Evolutionary conservation across 2,888 invertebrate species (phyloP).

Genomic region (Lysandra bellargus): DNA sequence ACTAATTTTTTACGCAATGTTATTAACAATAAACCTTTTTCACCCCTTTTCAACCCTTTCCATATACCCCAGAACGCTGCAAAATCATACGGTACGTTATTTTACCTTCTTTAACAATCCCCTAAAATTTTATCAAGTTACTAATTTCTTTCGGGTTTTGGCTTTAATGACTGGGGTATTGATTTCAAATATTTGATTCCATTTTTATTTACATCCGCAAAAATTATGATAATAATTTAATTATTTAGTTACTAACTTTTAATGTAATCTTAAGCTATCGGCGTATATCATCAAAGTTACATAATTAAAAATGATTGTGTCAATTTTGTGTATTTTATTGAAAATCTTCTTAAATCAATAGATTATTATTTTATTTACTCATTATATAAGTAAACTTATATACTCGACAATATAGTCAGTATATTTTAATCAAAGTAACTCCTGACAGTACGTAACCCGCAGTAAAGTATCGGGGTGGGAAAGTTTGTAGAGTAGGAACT

Average conservation of each 20-base stretch:
- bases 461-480: conserved; percentile 19
- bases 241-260: background rate
- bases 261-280: background rate
- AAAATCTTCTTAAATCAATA: too few relatives aligned
- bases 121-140: too few relatives aligned
- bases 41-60: too few relatives aligned
- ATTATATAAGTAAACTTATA: background rate
- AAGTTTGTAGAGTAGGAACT: conserved; percentile 11
- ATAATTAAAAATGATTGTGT: too few relatives aligned
- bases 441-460: background rate
- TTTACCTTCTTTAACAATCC: too few relatives aligned
- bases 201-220: background rate
- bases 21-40: too few relatives aligned
- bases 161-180: too few relatives aligned
- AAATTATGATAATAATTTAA: background rate
- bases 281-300: too few relatives aligned
- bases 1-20: too few relatives aligned
- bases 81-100: too few relatives aligned
- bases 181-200: background rate
- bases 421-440: conserved; percentile 16
- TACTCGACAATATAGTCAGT: background rate
- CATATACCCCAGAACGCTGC: too few relatives aligned
- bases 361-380: background rate
- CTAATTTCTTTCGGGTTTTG: background rate
- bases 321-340: too few relatives aligned